Evolutionary conservation across 2,888 invertebrate genomes (phyloP).

Genomic region (Sycophila texana): DNA sequence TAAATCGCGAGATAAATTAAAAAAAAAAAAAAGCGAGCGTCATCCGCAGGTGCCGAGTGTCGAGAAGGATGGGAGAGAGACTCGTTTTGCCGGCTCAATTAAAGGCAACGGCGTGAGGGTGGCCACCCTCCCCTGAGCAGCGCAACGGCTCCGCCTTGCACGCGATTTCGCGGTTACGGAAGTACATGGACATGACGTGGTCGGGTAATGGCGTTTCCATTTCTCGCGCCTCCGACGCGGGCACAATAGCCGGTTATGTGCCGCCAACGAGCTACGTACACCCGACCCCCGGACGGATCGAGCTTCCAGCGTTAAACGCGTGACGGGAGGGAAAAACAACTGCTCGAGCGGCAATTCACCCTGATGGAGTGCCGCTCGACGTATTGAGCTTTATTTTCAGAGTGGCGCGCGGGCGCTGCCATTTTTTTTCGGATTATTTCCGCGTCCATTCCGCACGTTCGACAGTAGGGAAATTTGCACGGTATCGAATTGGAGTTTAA

Average conservation of each 20-base stretch:
- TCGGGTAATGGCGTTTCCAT: constrained; percentile 56
- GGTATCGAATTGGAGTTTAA: no score
- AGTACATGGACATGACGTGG: constrained; percentile 58
- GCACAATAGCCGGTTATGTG: constrained; percentile 9
- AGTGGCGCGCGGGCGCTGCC: no score
- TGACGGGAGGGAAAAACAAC: neutral
- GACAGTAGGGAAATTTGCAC: no score
- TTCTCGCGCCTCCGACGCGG: constrained; percentile 36
- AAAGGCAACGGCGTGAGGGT: constrained; percentile 20
- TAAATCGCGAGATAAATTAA: no score
- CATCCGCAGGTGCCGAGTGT: no score
- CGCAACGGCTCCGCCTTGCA: constrained; percentile 39
- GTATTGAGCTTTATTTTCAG: no score
- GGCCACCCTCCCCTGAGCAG: neutral
- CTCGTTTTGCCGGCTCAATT: constrained; percentile 54
- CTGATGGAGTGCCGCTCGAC: no score
- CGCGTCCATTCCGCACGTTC: no score
- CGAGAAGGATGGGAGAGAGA: no score
- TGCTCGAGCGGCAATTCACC: no score
- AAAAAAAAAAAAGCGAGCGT: no score
- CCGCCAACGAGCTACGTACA: constrained; percentile 5
- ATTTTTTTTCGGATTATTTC: no score
- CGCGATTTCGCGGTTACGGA: constrained; percentile 59
- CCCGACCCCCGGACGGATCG: neutral
- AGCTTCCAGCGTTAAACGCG: neutral